Conservation (phyloP, 2,888 invertebrate species). For the Platycheirus rosarum region DNA sequence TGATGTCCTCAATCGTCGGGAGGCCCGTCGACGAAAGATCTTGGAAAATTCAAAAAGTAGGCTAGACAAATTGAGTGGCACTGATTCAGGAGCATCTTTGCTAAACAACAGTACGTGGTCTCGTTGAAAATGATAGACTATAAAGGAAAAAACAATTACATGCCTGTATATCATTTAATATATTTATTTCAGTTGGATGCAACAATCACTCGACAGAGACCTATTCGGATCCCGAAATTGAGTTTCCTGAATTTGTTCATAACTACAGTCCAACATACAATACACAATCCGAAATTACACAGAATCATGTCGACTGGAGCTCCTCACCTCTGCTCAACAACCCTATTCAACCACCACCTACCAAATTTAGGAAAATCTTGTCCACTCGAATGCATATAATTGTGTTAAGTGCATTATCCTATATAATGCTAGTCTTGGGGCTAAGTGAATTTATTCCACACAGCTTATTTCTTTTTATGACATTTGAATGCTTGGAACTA, state of each 20-base stretch:
- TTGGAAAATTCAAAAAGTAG: slow-evolving; percentile 60
- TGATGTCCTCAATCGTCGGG: slow-evolving; percentile 54
- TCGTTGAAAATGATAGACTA: too few relatives aligned
- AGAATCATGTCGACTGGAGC: slow-evolving; percentile 34
- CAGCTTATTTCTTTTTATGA: slow-evolving; percentile 48
- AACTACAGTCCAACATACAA: slow-evolving; percentile 23
- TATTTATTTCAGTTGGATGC: slow-evolving; percentile 28
- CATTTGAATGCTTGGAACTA: slow-evolving; percentile 51
- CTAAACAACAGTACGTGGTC: slow-evolving; percentile 40
- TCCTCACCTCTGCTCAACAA: slow-evolving; percentile 23
- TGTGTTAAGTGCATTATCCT: slow-evolving; percentile 49
- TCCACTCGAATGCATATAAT: slow-evolving; percentile 46
- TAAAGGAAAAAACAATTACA: too few relatives aligned
- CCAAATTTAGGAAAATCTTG: slow-evolving; percentile 45
- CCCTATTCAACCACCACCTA: slow-evolving; percentile 25
- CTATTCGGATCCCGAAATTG: slow-evolving; percentile 63
- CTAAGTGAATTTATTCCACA: slow-evolving; percentile 28
- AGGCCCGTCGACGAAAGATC: slow-evolving; percentile 54
- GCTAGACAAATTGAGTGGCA: slow-evolving; percentile 55
- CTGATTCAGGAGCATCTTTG: slow-evolving; percentile 20
- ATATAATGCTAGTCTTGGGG: slow-evolving; percentile 34
- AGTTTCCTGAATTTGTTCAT: slow-evolving; percentile 48
- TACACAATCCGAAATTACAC: slow-evolving; percentile 7
- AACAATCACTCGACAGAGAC: slow-evolving; percentile 38
- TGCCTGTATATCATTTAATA: neutral